phyloP scores from a whole-genome alignment of 1,140 invertebrate genomes.

The Rhopalosiphum padi region DNA sequence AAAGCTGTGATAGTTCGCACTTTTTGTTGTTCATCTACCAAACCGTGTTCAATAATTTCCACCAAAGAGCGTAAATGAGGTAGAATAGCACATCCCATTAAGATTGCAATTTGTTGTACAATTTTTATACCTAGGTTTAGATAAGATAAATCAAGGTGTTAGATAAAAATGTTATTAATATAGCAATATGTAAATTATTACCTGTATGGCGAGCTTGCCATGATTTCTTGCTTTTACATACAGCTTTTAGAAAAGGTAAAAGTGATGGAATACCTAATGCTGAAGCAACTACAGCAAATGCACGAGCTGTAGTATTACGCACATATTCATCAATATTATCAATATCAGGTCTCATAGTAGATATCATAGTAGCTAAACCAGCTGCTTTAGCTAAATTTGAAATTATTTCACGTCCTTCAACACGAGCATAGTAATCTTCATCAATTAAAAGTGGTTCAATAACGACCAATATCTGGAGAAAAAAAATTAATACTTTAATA shows the following conservation, averaged over 20 bases:
- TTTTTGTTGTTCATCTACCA: constrained; percentile 88
- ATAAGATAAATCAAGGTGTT: not conserved
- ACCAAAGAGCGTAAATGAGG: constrained; percentile 98
- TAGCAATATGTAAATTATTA: constrained; percentile 12
- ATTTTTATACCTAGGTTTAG: constrained; percentile 87
- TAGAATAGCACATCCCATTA: constrained; percentile 99
- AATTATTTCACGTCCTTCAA: constrained; percentile 99
- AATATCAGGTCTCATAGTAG: constrained; percentile 99
- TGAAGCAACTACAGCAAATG: constrained; percentile 99
- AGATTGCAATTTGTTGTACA: constrained; percentile 98
- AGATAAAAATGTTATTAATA: not conserved
- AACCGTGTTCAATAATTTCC: constrained; percentile 98
- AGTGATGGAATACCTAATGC: constrained; percentile 98
- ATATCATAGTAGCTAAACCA: constrained; percentile 99
- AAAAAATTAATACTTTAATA: not conserved
- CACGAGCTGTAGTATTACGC: constrained; percentile 97
- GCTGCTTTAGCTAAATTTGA: constrained; percentile 99
- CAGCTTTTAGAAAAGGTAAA: constrained; percentile 97
- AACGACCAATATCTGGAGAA: constrained; percentile 87
- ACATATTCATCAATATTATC: constrained; percentile 99
- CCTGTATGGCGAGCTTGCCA: constrained; percentile 99
- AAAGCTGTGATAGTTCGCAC: constrained; percentile 97
- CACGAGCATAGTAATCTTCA: constrained; percentile 99
- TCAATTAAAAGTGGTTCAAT: constrained; percentile 99
- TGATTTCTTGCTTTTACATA: constrained; percentile 98